Percentiles rank a stretch among this genome's conserved stretches.
Conservation (phyloP, 1,140 invertebrate genomes). For the Thalassaphorura encarpata region DNA sequence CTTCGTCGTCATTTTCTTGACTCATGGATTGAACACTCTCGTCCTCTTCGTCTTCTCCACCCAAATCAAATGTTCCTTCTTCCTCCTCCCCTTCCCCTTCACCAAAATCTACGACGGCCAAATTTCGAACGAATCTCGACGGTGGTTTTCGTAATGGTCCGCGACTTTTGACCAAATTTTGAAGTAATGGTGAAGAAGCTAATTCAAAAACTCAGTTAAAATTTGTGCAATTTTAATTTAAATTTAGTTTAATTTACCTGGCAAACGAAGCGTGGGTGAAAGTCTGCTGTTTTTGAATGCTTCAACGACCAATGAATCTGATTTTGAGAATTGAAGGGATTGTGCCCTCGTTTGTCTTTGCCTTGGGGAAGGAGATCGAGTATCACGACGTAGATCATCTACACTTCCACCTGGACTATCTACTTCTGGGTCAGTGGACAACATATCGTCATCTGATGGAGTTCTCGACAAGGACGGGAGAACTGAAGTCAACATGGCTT, state of each 20-base stretch:
- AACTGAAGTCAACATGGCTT: constrained; percentile 65
- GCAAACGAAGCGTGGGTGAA: constrained; percentile 16
- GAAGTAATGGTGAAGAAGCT: constrained; percentile 15
- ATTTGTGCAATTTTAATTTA: neutral
- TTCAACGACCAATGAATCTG: constrained; percentile 20
- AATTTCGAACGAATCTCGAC: constrained; percentile 29
- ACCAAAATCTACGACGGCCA: constrained; percentile 30
- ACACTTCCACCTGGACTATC: constrained; percentile 39
- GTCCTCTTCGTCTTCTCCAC: constrained; percentile 21
- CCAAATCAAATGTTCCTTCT: constrained; percentile 1
- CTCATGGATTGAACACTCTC: constrained; percentile 34
- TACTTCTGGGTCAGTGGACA: constrained; percentile 52
- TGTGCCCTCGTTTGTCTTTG: constrained; percentile 26
- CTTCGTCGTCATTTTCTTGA: constrained; percentile 31
- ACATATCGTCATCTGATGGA: constrained; percentile 71
- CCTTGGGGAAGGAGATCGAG: constrained; percentile 20
- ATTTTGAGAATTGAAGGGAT: constrained; percentile 29
- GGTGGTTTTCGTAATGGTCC: constrained; percentile 30
- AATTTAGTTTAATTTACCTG: constrained; percentile 4
- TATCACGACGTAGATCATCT: constrained; percentile 41
- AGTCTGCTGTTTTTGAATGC: constrained; percentile 7
- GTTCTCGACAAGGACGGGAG: constrained; percentile 64
- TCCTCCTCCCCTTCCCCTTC: constrained; percentile 25
- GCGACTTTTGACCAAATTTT: constrained; percentile 26
- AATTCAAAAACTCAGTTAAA: constrained; percentile 10